Base-by-base conservation (phyloP, 2,113 vertebrate species). In the Pimephales promelas region DNA sequence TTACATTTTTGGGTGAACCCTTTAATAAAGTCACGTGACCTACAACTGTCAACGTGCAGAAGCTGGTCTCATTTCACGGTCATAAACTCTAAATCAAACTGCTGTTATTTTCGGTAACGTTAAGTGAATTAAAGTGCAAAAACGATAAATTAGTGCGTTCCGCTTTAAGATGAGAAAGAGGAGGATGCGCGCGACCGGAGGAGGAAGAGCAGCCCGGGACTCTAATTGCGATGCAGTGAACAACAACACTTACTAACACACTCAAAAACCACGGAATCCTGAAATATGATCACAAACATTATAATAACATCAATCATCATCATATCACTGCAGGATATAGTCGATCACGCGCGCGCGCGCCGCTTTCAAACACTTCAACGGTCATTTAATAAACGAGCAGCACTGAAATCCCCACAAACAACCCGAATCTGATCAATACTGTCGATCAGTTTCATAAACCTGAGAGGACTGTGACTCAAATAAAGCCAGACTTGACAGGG, bases 191-290 rank as follows among this genome's bases (percentile, higher is more conserved):
- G 22, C 47, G 68, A 24, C 20, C 56, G 34, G 92, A 92, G 89
- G 94, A 94, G 89, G 94, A 94, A 92, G 93, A 94, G 90, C 89
- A 91, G 90, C 89, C 91, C 90, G 90, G 89, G 93, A 94, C 94
- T 95, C 88, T 94, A 94, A 96, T 95, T 96, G 91, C 95, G 94
- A 96, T 94, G 96, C 89, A 91, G 90, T 92, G 90, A 91, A 89
- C 88, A 87, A 24, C 87, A 84, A 88, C 92, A 91, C 92, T 90
- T 91, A 91, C 88, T 5, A 22, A 40, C 10, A 6, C 11, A 88
- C 83, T 84, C 85, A 87, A 84, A 89, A 88, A 88, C 83, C 90
- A 93, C 89, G 88, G 89, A 90, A 92, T 92, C 92, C 89, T 91
- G 91, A 91, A 91, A 26, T 92, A 92, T 10, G 28, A 13, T n/a